A percentile compares a stretch with the other conserved stretches of the same genome.
phyloP scores from a whole-genome alignment of 2,113 vertebrate species.

The Corythaeola cristata region DNA sequence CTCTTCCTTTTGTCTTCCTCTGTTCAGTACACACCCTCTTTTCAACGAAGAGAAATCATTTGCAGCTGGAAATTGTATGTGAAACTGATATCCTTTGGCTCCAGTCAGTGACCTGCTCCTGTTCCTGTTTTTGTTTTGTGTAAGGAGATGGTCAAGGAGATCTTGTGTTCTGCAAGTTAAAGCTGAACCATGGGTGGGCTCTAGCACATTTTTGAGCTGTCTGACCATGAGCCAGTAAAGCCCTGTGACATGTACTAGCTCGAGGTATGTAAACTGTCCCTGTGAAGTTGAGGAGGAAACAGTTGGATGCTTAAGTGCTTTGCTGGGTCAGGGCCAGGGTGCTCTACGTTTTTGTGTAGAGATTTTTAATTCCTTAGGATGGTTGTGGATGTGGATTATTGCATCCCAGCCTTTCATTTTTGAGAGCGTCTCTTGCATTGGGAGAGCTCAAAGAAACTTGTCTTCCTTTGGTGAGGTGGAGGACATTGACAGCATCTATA shows the following conservation, averaged over 20 bases:
- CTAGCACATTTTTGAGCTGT: not conserved
- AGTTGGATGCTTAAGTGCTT: not conserved
- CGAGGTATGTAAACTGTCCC: not conserved
- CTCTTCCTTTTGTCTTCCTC: not conserved
- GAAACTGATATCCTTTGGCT: not conserved
- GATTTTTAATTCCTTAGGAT: not conserved
- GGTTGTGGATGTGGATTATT: not conserved
- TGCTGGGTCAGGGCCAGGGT: conserved; percentile 5
- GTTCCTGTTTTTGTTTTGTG: not conserved
- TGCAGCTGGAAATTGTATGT: not conserved
- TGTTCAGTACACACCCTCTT: not conserved
- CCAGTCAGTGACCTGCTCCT: not conserved
- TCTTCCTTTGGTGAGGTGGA: not conserved
- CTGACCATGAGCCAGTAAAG: not conserved
- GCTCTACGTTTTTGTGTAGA: not conserved
- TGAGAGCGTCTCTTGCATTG: not conserved
- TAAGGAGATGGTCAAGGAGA: not conserved
- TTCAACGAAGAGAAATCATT: not conserved
- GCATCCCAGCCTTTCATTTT: not conserved
- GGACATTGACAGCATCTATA: not conserved
- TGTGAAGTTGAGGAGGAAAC: not conserved
- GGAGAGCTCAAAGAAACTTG: not conserved
- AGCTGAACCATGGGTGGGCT: not conserved
- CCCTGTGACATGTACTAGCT: not conserved
- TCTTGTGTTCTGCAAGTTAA: not conserved